Evolutionary conservation across 1,140 invertebrate species (phyloP), one percentile per base, ranked within the genome.

Genomic region (Panonychus citri): DNA sequence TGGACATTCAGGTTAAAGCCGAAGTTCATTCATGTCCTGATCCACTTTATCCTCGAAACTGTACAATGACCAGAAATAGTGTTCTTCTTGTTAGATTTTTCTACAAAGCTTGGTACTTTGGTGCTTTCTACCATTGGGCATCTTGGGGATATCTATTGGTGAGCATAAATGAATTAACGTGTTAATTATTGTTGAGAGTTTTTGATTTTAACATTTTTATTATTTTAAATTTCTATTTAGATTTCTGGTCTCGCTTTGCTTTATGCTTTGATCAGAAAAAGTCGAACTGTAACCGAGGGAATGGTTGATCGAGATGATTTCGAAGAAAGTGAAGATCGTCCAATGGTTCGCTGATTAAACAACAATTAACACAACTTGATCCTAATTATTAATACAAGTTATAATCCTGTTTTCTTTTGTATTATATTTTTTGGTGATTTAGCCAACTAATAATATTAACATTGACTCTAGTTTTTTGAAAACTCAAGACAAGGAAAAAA

Each of bases 41-140:
- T 27, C 25, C 25, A 25, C 15, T 21, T 13, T 15, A 8, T 13
- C 49, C 49, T 27, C 43, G 43, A 55, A 61, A 67, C 13, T 73
- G 71, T 59, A 59, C 65, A 4, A 66, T 72, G 55, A 70, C 69
- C 3, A 59, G 68, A 39, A 68, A 67, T 61, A 62, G 64, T 8
- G 59, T 66, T n/a, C 58, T 73, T 21, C 55, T 73, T 24, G 63
- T 67, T 2, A 58, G 67, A 17, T 72, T 70, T 59, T 70, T 71
- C 63, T 72, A 69, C 61, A 72, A 70, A 56, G 68, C 68, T 60
- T 73, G 70, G 70, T 65, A 73, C 61, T 73, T 74, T 66, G 69
- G 70, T 48, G 70, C 69, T 13, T 62, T 65, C 17, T 74, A 72
- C 59, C 73, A 69, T 55, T 71, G 67, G 67, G 13, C 59, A 7